phyloP scores from a whole-genome alignment of 2,888 invertebrate species.

The Coleophora flavipennella region DNA sequence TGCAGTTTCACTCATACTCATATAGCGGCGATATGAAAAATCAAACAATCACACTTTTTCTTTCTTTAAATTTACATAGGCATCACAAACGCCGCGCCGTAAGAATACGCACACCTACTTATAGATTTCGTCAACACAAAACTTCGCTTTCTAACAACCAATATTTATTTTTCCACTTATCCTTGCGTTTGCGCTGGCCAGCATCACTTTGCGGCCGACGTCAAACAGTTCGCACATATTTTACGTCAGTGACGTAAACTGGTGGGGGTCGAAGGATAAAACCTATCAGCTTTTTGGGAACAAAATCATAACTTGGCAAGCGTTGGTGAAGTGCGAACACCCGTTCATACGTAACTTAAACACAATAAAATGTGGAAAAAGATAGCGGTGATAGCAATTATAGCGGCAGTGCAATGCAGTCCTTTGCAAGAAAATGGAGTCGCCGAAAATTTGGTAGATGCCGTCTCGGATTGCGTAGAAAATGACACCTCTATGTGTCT shows the following conservation, averaged over 20 bases:
- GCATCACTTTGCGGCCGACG: slow-evolving; percentile 53
- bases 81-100: slow-evolving; percentile 39
- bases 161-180: slow-evolving; percentile 71
- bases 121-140: slow-evolving; percentile 49
- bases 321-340: slow-evolving; percentile 39
- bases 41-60: slow-evolving; percentile 69
- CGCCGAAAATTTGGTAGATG: slow-evolving; percentile 58
- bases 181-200: slow-evolving; percentile 39
- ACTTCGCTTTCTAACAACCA: slow-evolving; percentile 67
- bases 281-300: slow-evolving; percentile 62
- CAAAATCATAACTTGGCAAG: slow-evolving; percentile 58
- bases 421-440: slow-evolving; percentile 55
- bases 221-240: slow-evolving; percentile 46
- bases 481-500: slow-evolving; percentile 74
- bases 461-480: slow-evolving; percentile 71
- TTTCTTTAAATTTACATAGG: slow-evolving; percentile 63
- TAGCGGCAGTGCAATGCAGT: slow-evolving; percentile 49
- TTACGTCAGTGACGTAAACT: slow-evolving; percentile 48
- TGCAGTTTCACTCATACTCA: slow-evolving; percentile 33
- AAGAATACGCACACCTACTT: slow-evolving; percentile 33
- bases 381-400: slow-evolving; percentile 43
- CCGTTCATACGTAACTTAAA: slow-evolving; percentile 16
- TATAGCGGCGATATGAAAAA: slow-evolving; percentile 47
- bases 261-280: slow-evolving; percentile 64
- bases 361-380: slow-evolving; percentile 48